Evolutionary conservation across 2,888 invertebrate genomes (phyloP).

Genomic region (Acanthosoma haemorrhoidale): DNA sequence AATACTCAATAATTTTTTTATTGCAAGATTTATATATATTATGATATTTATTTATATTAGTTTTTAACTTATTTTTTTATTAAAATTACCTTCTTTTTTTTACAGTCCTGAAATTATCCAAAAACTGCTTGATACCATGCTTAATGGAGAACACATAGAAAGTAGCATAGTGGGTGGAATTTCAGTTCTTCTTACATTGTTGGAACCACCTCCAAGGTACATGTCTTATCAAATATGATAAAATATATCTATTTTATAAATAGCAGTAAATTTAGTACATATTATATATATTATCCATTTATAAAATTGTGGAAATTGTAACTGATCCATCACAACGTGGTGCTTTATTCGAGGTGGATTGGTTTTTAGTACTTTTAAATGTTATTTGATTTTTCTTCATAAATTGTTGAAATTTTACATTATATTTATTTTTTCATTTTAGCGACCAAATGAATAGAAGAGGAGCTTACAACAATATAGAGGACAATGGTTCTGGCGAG

Average conservation of each 20-base stretch:
- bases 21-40: not conserved
- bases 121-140: slow-evolving; percentile 68
- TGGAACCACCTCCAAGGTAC: slow-evolving; percentile 50
- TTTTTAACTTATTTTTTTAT: not conserved
- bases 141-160: slow-evolving; percentile 60
- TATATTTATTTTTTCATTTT: no score
- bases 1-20: no score
- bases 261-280: no score
- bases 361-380: no score
- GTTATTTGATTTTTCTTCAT: no score
- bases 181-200: slow-evolving; percentile 67
- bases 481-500: slow-evolving; percentile 30
- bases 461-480: slow-evolving; percentile 22
- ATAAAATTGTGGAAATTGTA: no score
- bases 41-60: not conserved
- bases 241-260: no score
- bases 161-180: slow-evolving; percentile 74
- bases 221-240: not conserved
- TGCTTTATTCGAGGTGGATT: no score
- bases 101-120: slow-evolving; percentile 59
- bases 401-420: no score
- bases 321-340: no score
- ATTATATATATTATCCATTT: no score
- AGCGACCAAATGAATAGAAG: slow-evolving; percentile 28
- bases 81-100: slow-evolving; percentile 39